Percentiles rank a stretch among this genome's conserved stretches.
These are phyloP conservation scores for Rhynchomys soricoides DNA, from an alignment of 2,113 vertebrate genomes.

Conservation along the genomic window DNA sequence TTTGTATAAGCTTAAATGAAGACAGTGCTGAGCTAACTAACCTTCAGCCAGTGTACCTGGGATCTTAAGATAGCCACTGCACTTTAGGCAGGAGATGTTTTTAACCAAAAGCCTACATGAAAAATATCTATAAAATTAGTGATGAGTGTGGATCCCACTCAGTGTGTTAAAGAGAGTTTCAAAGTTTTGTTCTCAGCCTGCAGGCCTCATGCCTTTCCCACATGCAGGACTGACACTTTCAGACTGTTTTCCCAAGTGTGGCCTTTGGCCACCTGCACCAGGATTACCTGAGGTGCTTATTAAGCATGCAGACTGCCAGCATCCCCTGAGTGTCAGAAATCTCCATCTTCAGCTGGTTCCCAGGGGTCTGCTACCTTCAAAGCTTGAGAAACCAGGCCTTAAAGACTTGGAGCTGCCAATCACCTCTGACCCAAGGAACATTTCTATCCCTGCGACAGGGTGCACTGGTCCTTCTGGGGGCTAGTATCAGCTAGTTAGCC, in stretches of 20 bases:
- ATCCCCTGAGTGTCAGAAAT: slow-evolving; percentile 44
- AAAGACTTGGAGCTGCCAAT: slow-evolving; percentile 74
- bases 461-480: slow-evolving; percentile 70
- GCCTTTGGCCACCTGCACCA: slow-evolving; percentile 37
- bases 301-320: slow-evolving; percentile 8
- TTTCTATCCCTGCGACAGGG: slow-evolving; percentile 48
- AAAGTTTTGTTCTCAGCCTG: slow-evolving; percentile 68
- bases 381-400: slow-evolving; percentile 53
- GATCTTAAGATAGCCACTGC: slow-evolving; percentile 78
- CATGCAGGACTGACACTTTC: slow-evolving; percentile 30
- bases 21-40: slow-evolving; percentile 86
- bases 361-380: slow-evolving; percentile 43
- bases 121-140: slow-evolving; percentile 87
- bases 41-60: slow-evolving; percentile 80
- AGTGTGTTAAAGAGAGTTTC: slow-evolving; percentile 67
- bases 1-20: slow-evolving; percentile 77
- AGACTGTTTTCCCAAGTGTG: slow-evolving; percentile 39
- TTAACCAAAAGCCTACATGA: slow-evolving; percentile 86
- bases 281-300: slow-evolving; percentile 43
- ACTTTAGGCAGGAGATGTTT: slow-evolving; percentile 83
- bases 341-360: slow-evolving; percentile 48
- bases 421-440: slow-evolving; percentile 42
- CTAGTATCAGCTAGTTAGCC: slow-evolving; percentile 44
- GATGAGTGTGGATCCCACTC: slow-evolving; percentile 82
- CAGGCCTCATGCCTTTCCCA: slow-evolving; percentile 34